Percentiles rank a stretch among this genome's conserved stretches.
Conservation (phyloP, 92 coral and sea anemone species). For the Actinostola sp. region DNA sequence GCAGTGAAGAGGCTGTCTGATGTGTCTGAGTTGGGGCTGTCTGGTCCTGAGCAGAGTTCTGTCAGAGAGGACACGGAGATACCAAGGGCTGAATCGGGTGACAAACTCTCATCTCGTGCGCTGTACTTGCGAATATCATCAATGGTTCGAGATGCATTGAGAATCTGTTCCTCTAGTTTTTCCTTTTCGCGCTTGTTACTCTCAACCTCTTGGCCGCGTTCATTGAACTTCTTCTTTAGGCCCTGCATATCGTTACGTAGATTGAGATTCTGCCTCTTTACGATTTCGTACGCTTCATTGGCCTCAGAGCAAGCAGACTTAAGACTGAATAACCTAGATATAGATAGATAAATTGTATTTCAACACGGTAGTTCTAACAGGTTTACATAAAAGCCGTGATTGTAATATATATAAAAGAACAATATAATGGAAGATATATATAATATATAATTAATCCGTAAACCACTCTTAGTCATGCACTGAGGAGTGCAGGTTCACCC, state of each 20-base stretch:
- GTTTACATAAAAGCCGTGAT: too few relatives aligned
- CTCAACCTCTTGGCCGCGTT: slow-evolving; percentile 57
- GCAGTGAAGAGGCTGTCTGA: slow-evolving; percentile 57
- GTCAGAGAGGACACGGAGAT: slow-evolving; percentile 63
- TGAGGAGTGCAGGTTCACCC: too few relatives aligned
- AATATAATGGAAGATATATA: too few relatives aligned
- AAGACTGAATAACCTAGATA: slow-evolving; percentile 54
- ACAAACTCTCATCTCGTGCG: slow-evolving; percentile 61
- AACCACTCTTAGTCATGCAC: too few relatives aligned
- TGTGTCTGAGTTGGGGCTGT: slow-evolving; percentile 71
- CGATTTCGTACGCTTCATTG: slow-evolving; percentile 88
- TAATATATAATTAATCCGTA: too few relatives aligned
- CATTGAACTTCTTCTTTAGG: slow-evolving; percentile 54
- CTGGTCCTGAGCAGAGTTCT: slow-evolving; percentile 71
- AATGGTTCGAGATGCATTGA: slow-evolving; percentile 82
- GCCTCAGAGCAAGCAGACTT: slow-evolving; percentile 92
- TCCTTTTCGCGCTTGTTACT: slow-evolving; percentile 70
- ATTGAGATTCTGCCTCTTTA: slow-evolving; percentile 74
- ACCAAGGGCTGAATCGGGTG: slow-evolving; percentile 87
- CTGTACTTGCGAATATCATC: slow-evolving; percentile 75
- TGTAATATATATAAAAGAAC: too few relatives aligned
- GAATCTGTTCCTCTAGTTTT: slow-evolving; percentile 69
- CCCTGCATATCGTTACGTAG: slow-evolving; percentile 63
- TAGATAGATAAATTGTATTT: too few relatives aligned
- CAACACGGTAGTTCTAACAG: too few relatives aligned